These are phyloP conservation scores for Solea solea DNA, from an alignment of 2,113 vertebrate species.

Conservation along the genomic window DNA sequence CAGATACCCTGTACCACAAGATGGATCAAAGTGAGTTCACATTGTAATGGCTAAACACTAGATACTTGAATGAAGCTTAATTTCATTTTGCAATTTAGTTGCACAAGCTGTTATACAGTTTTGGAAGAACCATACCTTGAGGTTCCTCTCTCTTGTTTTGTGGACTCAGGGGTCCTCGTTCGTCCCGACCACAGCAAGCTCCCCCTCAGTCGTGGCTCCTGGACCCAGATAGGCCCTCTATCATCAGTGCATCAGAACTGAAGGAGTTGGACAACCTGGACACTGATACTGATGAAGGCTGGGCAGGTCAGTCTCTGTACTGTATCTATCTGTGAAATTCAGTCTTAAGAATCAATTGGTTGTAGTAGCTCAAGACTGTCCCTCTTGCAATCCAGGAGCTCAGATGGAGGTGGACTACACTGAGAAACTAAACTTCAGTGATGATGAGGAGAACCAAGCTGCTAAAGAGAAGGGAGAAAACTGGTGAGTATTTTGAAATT, in stretches of 20 bases:
- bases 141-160: background rate
- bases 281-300: constrained; percentile 96
- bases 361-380: background rate
- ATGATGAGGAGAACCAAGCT: constrained; percentile 95
- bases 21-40: constrained; percentile 87
- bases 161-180: constrained; percentile 81
- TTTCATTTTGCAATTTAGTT: no score
- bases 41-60: background rate
- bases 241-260: constrained; percentile 94
- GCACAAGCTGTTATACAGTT: no score
- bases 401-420: constrained; percentile 99
- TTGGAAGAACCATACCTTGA: no score
- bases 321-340: background rate
- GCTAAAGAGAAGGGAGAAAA: constrained; percentile 88
- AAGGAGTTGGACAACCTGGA: constrained; percentile 98
- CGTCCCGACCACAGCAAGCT: constrained; percentile 77
- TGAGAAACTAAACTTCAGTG: constrained; percentile 98
- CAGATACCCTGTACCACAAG: constrained; percentile 86
- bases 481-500: constrained; percentile 39
- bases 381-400: constrained; percentile 82
- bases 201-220: constrained; percentile 86
- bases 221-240: constrained; percentile 93
- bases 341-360: background rate
- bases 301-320: constrained; percentile 88
- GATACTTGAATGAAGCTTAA: background rate